Conservation (phyloP, 2,113 vertebrate genomes). For the Oceanites oceanicus region DNA sequence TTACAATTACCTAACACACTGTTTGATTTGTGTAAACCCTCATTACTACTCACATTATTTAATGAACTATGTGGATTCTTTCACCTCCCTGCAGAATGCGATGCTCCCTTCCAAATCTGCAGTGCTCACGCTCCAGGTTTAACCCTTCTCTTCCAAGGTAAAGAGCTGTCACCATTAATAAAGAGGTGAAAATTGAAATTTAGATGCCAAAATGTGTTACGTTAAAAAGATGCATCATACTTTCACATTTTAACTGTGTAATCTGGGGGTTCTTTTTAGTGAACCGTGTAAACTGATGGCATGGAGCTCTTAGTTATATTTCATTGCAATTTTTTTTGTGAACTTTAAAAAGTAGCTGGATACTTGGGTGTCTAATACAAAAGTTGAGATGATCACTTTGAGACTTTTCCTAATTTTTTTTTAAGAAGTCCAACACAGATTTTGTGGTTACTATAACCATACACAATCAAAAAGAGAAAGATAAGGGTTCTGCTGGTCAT, state of each 20-base stretch:
- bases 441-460: accelerated
- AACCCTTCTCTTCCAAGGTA: conserved; percentile 1
- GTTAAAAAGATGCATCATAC: not conserved
- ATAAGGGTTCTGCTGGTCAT: not conserved
- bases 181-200: not conserved
- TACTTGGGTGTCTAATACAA: too few relatives aligned
- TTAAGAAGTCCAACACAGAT: not conserved
- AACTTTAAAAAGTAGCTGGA: not conserved
- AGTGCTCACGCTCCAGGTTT: not conserved
- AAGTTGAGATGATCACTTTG: accelerated
- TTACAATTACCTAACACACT: conserved; percentile 74
- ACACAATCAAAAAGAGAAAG: not conserved
- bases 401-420: not conserved
- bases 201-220: not conserved
- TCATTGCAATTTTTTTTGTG: not conserved
- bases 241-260: not conserved
- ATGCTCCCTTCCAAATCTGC: conserved; percentile 19
- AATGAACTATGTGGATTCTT: conserved; percentile 71
- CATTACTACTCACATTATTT: conserved; percentile 72
- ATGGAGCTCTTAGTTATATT: not conserved
- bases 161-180: not conserved
- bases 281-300: not conserved
- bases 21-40: conserved; percentile 76
- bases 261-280: not conserved
- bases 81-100: conserved; percentile 44